These are phyloP conservation scores for Cariama cristata DNA, from an alignment of 2,113 vertebrate species.

Conservation along the genomic window DNA sequence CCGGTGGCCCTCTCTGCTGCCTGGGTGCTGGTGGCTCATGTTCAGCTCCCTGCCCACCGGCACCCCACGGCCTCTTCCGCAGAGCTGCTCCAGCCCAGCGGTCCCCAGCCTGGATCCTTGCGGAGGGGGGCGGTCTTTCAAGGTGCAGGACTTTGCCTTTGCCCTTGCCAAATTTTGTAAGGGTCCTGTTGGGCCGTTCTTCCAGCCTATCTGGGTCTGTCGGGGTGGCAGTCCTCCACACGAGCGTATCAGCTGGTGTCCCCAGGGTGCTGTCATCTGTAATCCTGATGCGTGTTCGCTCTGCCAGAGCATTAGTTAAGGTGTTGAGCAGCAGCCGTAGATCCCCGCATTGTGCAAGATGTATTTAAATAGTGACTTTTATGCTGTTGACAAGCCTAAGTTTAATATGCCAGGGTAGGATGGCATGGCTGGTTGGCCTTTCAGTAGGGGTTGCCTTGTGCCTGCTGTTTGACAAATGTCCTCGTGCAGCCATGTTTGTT, in stretches of 20 bases:
- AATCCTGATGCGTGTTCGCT: neutral
- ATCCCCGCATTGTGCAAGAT: neutral
- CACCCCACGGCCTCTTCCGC: neutral
- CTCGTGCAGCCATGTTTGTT: neutral
- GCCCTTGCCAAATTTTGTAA: rapidly evolving
- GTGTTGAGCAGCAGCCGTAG: neutral
- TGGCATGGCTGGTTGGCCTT: neutral
- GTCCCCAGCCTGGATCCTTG: rapidly evolving
- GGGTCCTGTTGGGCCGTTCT: neutral
- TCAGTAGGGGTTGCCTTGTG: neutral
- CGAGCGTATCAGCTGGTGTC: neutral
- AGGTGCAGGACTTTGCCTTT: neutral
- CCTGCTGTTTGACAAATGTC: neutral
- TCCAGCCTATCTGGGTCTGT: neutral
- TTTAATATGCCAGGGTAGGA: neutral
- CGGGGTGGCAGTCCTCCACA: too few species aligned
- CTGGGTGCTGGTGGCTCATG: neutral
- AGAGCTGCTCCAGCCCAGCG: neutral
- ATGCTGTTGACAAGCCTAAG: neutral
- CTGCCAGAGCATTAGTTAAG: neutral
- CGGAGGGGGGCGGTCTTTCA: neutral
- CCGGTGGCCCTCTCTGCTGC: neutral
- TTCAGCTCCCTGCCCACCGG: neutral
- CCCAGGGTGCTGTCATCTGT: neutral
- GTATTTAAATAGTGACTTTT: neutral